Evolutionary conservation across 1,140 invertebrate species (phyloP).

Genomic region (Calliphora vicina): DNA sequence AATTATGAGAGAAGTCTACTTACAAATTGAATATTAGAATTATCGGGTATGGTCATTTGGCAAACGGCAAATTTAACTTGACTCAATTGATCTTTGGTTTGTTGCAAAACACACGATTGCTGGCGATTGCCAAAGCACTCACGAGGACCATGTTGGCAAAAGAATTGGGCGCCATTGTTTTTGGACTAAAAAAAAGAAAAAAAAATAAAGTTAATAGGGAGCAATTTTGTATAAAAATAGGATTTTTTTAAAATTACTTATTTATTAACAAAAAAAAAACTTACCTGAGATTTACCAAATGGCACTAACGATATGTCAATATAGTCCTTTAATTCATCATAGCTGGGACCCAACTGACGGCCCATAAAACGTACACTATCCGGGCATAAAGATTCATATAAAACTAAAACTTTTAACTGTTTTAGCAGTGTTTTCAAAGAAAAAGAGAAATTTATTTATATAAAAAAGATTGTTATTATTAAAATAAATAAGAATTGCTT

Average conservation of each 20-base stretch:
- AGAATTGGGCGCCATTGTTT: conserved; percentile 66
- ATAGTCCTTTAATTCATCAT: conserved; percentile 64
- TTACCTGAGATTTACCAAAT: conserved; percentile 80
- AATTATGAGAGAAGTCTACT: no score
- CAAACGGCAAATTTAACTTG: conserved; percentile 67
- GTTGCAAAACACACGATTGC: conserved; percentile 71
- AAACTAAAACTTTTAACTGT: conserved; percentile 65
- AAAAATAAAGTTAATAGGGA: background rate
- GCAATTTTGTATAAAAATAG: no score
- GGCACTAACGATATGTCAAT: conserved; percentile 71
- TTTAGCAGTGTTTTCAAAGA: background rate
- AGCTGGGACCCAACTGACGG: conserved; percentile 65
- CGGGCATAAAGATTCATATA: conserved; percentile 83
- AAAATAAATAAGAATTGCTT: background rate
- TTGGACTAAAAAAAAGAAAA: conserved; percentile 44
- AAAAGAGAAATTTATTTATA: background rate
- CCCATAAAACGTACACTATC: conserved; percentile 77
- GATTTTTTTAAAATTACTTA: background rate
- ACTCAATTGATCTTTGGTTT: conserved; percentile 59
- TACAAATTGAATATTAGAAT: conserved; percentile 26
- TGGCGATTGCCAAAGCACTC: conserved; percentile 74
- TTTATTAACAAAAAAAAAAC: conserved; percentile 42
- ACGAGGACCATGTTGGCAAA: conserved; percentile 72
- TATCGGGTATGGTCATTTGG: conserved; percentile 62
- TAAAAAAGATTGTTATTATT: no score